Percentiles rank a stretch among this genome's conserved stretches.
Conservation (phyloP, 2,888 invertebrate species). For the Protonemura montana region DNA sequence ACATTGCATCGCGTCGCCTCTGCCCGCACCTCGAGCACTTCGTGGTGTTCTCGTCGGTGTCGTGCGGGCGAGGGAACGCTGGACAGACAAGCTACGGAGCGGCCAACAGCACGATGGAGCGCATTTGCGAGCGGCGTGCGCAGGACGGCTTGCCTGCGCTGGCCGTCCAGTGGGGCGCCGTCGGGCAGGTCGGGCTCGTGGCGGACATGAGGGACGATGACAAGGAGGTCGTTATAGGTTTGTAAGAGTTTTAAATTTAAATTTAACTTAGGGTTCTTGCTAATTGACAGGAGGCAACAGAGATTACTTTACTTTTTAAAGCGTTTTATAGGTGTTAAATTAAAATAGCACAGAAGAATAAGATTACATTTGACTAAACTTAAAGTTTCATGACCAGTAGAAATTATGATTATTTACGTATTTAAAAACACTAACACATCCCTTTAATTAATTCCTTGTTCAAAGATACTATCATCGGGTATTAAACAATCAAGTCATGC, state of each 20-base stretch:
- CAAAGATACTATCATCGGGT: too few relatives aligned
- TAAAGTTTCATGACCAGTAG: too few relatives aligned
- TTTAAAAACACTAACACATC: too few relatives aligned
- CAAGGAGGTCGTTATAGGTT: slow-evolving; percentile 71
- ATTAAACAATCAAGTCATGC: too few relatives aligned
- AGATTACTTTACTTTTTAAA: too few relatives aligned
- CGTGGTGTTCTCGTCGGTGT: slow-evolving; percentile 90
- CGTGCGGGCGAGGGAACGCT: slow-evolving; percentile 89
- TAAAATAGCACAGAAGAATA: too few relatives aligned
- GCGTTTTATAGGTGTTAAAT: too few relatives aligned
- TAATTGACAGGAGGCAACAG: too few relatives aligned
- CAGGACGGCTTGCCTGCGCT: slow-evolving; percentile 76
- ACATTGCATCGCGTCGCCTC: slow-evolving; percentile 67
- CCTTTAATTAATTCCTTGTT: too few relatives aligned
- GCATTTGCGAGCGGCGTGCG: slow-evolving; percentile 79
- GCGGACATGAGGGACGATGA: slow-evolving; percentile 69
- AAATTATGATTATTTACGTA: too few relatives aligned
- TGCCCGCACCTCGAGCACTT: slow-evolving; percentile 72
- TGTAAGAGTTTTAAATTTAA: neutral
- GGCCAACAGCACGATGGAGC: slow-evolving; percentile 90
- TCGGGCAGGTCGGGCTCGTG: slow-evolving; percentile 82
- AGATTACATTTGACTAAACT: too few relatives aligned
- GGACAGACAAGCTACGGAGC: slow-evolving; percentile 92
- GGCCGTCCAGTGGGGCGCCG: slow-evolving; percentile 92
- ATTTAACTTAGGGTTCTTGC: too few relatives aligned